phyloP scores from a whole-genome alignment of 2,797 vertebrate species.

The Cetoscarus ocellatus region DNA sequence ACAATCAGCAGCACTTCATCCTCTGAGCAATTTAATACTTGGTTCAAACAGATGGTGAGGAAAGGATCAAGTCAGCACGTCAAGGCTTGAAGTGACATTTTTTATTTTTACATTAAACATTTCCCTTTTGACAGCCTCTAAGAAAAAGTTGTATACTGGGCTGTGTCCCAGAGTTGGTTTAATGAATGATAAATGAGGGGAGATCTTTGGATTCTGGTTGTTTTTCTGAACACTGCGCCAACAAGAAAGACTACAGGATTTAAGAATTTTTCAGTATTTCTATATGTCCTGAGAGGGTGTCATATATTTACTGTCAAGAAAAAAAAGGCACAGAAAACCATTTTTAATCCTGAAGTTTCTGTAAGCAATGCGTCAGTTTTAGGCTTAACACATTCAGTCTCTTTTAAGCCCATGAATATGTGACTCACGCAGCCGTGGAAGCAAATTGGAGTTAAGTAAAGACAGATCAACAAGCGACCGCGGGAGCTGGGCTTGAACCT shows the following conservation, averaged over 20 bases:
- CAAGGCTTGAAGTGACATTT: conserved; percentile 22
- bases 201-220: not conserved
- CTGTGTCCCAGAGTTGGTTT: not conserved
- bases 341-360: no score
- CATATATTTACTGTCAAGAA: no score
- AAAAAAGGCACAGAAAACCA: no score
- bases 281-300: no score
- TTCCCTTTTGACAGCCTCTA: conserved; percentile 27
- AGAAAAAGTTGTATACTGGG: not conserved
- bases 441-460: no score
- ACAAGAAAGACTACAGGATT: not conserved
- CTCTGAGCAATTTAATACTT: conserved; percentile 32
- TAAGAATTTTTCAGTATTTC: no score
- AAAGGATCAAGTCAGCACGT: conserved; percentile 12
- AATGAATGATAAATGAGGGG: conserved; percentile 29
- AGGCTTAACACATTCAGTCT: no score
- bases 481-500: no score
- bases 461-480: no score
- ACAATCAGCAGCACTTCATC: conserved; percentile 32
- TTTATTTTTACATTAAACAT: not conserved
- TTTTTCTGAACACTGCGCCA: conserved; percentile 5
- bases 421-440: no score
- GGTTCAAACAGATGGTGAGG: conserved; percentile 31
- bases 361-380: no score
- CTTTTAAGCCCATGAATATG: no score